Evolutionary conservation across 2,797 vertebrate genomes (phyloP).

Genomic region (Choloepus didactylus): DNA sequence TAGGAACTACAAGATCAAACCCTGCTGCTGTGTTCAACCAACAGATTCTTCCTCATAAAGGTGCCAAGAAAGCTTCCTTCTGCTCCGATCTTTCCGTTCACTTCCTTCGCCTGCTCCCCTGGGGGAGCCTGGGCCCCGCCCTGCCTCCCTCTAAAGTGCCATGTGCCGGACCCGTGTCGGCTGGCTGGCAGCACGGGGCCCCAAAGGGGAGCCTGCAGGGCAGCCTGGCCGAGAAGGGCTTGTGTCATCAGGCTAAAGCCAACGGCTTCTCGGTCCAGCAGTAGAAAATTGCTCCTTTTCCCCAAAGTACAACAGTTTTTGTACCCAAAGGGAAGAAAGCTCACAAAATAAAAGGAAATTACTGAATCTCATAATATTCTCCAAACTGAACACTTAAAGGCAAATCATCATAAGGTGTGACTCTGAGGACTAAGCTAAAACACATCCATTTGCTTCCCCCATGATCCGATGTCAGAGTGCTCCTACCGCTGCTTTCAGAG

Average conservation of each 20-base stretch:
- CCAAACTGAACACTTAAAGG: background rate
- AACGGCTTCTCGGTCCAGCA: background rate
- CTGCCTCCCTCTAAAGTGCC: constrained; percentile 75
- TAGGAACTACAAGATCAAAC: background rate
- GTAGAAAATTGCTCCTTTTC: background rate
- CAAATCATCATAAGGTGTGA: background rate
- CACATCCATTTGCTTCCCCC: constrained; percentile 57
- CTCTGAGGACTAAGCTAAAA: constrained; percentile 19
- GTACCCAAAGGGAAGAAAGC: constrained; percentile 20
- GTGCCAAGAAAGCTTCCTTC: background rate
- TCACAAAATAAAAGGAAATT: background rate
- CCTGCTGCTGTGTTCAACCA: background rate
- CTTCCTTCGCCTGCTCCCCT: background rate
- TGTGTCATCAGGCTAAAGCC: background rate
- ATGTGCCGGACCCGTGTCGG: background rate
- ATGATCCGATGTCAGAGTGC: constrained; percentile 65
- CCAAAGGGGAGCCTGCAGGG: background rate
- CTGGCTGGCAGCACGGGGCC: constrained; percentile 35
- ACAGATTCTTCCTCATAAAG: background rate
- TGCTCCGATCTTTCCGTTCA: background rate
- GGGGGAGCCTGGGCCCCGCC: background rate
- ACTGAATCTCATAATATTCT: constrained; percentile 45
- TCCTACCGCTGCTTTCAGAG: constrained; percentile 68
- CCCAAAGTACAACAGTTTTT: background rate
- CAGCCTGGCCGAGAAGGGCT: constrained; percentile 48